These are phyloP conservation scores for Delichon dasypus DNA, from an alignment of 2,797 vertebrate genomes.

Conservation along the genomic window DNA sequence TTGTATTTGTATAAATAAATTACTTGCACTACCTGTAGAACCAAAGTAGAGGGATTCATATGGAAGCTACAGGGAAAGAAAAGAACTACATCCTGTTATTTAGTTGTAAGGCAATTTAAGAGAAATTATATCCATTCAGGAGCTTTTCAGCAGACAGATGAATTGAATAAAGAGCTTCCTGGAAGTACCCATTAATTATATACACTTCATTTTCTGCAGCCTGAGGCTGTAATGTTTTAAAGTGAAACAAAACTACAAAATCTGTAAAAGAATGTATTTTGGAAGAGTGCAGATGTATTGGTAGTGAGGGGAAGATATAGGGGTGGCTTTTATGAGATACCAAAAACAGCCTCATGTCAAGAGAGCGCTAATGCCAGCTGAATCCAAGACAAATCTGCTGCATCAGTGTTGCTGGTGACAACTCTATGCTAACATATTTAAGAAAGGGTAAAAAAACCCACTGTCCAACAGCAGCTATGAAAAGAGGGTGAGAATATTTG, in stretches of 20 bases:
- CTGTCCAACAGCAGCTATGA: background rate
- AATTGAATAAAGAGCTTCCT: background rate
- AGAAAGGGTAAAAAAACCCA: background rate
- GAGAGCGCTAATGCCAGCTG: background rate
- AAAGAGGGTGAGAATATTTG: background rate
- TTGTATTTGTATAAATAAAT: background rate
- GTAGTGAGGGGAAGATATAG: rapidly evolving
- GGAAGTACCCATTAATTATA: background rate
- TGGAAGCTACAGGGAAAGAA: background rate
- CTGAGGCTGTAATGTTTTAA: background rate
- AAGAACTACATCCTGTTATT: background rate
- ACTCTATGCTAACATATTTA: background rate
- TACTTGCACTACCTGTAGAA: background rate
- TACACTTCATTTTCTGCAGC: background rate
- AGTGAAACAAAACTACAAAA: background rate
- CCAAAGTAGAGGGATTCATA: background rate
- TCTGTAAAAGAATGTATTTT: background rate
- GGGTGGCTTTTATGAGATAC: background rate
- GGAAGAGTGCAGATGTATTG: background rate
- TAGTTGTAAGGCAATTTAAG: background rate
- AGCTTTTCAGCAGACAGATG: background rate
- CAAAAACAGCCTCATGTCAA: background rate
- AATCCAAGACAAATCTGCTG: rapidly evolving
- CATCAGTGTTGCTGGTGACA: background rate
- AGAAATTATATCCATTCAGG: background rate